Conservation (phyloP, 2,797 vertebrate species). For the Pseudomugil tenellus region DNA sequence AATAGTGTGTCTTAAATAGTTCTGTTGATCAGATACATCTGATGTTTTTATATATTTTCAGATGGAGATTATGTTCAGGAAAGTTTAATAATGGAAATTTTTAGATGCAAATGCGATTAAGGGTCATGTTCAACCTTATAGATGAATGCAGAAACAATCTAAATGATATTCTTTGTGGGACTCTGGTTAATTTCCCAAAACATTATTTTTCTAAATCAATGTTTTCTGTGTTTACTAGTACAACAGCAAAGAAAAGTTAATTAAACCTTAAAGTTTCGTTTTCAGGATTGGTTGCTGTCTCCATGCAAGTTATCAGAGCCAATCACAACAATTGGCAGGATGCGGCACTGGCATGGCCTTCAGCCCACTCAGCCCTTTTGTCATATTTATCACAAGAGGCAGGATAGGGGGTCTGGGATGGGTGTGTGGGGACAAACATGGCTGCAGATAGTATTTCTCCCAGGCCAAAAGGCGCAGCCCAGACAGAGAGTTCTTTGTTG, state of each 20-base stretch:
- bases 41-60: background rate
- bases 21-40: background rate
- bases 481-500: slow-evolving; percentile 83
- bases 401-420: slow-evolving; percentile 59
- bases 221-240: background rate
- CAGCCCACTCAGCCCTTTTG: slow-evolving; percentile 65
- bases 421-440: slow-evolving; percentile 45
- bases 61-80: background rate
- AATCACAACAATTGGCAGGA: slow-evolving; percentile 60
- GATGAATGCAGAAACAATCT: background rate
- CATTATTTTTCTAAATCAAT: background rate
- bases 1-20: no score
- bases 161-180: background rate
- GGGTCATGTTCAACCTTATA: no score
- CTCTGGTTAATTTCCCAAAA: background rate
- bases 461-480: slow-evolving; percentile 73
- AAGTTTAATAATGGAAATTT: background rate
- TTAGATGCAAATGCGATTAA: background rate
- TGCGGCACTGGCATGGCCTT: slow-evolving; percentile 35
- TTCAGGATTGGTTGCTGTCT: slow-evolving; percentile 13
- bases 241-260: background rate
- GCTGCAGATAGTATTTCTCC: slow-evolving; percentile 80
- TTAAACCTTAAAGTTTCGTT: slow-evolving; percentile 2
- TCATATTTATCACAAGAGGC: slow-evolving; percentile 75
- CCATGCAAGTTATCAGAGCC: slow-evolving; percentile 41